phyloP scores from a whole-genome alignment of 2,797 vertebrate genomes.

The Eulemur albifrons region DNA sequence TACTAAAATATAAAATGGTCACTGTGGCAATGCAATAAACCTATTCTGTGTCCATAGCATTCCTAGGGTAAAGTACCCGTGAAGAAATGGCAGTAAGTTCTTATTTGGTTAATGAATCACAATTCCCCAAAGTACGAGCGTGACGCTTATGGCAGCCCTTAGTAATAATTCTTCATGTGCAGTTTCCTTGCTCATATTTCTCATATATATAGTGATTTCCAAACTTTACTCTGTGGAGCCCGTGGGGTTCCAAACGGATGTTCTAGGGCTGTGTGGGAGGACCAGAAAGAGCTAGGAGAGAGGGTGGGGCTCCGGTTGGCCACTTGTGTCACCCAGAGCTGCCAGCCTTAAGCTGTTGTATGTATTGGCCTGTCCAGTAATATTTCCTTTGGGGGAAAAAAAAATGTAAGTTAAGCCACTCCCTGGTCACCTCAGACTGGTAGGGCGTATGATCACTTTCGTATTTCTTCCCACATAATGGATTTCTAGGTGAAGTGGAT shows the following conservation, averaged over 20 bases:
- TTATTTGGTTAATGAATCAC: conserved; percentile 58
- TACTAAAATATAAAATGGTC: neutral
- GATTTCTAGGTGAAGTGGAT: conserved; percentile 2
- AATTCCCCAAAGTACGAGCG: conserved; percentile 18
- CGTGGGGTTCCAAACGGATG: neutral
- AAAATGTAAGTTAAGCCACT: neutral
- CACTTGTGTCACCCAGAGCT: neutral
- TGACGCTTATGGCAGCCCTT: neutral
- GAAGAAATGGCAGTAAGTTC: conserved; percentile 11
- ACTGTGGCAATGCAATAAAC: neutral
- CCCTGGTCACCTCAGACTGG: neutral
- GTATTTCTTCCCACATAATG: neutral
- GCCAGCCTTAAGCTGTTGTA: neutral
- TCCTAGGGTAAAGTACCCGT: neutral
- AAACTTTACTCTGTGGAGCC: neutral
- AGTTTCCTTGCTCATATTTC: conserved; percentile 15
- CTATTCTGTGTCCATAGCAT: neutral
- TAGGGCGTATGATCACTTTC: neutral
- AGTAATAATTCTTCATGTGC: conserved; percentile 39
- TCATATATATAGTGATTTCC: neutral
- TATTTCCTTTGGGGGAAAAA: neutral
- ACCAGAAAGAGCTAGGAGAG: neutral
- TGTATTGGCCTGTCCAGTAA: neutral
- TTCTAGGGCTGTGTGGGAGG: neutral
- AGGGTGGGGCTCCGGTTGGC: neutral